Percentiles rank a stretch among this genome's conserved stretches.
These are phyloP conservation scores for Leptinotarsa rubiginosa DNA, from an alignment of 2,888 invertebrate genomes.

Conservation along the genomic window DNA sequence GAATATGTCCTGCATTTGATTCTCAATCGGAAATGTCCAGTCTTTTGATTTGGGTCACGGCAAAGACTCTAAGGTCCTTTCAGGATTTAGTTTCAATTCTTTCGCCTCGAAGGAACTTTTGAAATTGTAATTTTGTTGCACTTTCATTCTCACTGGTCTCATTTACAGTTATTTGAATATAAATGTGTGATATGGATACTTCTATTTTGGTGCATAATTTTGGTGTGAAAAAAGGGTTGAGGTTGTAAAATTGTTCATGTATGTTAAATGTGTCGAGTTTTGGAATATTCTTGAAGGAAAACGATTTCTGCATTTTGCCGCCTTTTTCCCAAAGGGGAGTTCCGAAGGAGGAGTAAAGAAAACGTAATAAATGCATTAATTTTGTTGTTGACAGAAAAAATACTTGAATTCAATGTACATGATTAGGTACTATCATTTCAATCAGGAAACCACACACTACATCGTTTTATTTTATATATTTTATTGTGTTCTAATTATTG, in stretches of 20 bases:
- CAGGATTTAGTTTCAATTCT: slow-evolving; percentile 58
- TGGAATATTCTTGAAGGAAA: too few species aligned
- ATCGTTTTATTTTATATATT: too few species aligned
- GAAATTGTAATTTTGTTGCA: slow-evolving; percentile 31
- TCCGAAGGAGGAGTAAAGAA: too few species aligned
- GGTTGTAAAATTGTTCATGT: neutral
- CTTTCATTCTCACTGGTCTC: slow-evolving; percentile 23
- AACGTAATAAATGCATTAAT: too few species aligned
- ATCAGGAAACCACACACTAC: too few species aligned
- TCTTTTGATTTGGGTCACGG: slow-evolving; percentile 62
- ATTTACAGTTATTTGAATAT: slow-evolving; percentile 36
- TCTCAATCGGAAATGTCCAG: slow-evolving; percentile 63
- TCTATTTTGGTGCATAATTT: slow-evolving; percentile 26
- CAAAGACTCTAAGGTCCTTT: slow-evolving; percentile 45
- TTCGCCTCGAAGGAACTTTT: slow-evolving; percentile 31
- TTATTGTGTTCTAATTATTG: too few species aligned
- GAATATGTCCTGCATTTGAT: slow-evolving; percentile 41
- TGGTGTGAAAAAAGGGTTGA: slow-evolving; percentile 16
- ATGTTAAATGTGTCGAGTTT: neutral
- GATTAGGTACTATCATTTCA: too few species aligned
- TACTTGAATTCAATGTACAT: too few species aligned
- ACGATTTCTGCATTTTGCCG: too few species aligned
- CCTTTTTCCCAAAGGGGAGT: too few species aligned
- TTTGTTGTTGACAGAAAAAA: too few species aligned
- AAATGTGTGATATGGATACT: slow-evolving; percentile 39